phyloP scores from a whole-genome alignment of 2,797 vertebrate genomes.

The Platyrinchus mystaceus region DNA sequence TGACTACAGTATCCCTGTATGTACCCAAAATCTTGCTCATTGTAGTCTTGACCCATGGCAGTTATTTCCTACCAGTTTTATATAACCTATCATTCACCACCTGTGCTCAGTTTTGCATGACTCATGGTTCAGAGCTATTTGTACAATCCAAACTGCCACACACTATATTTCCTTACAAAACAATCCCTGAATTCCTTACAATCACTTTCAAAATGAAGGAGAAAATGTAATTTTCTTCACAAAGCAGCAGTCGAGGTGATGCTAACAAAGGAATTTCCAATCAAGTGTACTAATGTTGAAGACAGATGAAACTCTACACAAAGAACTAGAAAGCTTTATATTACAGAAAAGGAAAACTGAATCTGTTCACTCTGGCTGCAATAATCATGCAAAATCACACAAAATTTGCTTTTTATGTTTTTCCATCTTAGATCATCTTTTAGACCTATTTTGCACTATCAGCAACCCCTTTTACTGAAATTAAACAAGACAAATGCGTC shows the following conservation, averaged over 20 bases:
- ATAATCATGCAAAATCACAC: neutral
- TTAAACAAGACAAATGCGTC: neutral
- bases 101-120: neutral
- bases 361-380: neutral
- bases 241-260: neutral
- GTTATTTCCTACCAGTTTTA: neutral
- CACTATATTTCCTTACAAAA: neutral
- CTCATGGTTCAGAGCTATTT: neutral
- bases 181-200: neutral
- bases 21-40: neutral
- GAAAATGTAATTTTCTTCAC: neutral
- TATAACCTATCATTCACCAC: neutral
- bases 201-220: neutral
- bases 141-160: conserved; percentile 2
- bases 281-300: neutral
- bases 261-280: neutral
- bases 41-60: neutral
- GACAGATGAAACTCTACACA: neutral
- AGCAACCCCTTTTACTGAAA: neutral
- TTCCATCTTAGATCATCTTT: neutral
- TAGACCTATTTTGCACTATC: neutral
- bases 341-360: neutral
- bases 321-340: neutral
- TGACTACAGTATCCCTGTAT: neutral
- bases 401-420: neutral